Percentiles rank a stretch among this genome's conserved stretches.
Evolutionary conservation across 1,140 invertebrate genomes (phyloP).

Genomic region (Limonius californicus): DNA sequence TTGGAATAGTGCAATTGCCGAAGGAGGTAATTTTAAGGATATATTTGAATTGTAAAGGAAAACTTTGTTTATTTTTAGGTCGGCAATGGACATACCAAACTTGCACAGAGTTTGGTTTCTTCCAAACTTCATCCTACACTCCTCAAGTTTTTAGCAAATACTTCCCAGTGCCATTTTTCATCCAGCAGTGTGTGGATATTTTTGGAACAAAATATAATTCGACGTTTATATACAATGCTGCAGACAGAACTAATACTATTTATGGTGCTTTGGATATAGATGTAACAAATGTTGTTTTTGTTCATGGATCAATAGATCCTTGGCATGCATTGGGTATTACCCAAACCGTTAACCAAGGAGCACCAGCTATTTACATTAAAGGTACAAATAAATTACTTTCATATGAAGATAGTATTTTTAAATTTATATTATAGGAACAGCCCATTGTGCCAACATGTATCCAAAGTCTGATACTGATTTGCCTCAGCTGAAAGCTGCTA

Average conservation of each 20-base stretch:
- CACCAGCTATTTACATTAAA: constrained; percentile 69
- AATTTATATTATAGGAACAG: constrained; percentile 58
- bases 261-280: constrained; percentile 75
- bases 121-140: constrained; percentile 76
- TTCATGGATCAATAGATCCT: constrained; percentile 89
- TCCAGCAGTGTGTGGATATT: constrained; percentile 79
- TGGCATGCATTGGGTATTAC: constrained; percentile 84
- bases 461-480: constrained; percentile 59
- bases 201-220: constrained; percentile 63
- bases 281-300: constrained; percentile 74
- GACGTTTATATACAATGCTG: constrained; percentile 56
- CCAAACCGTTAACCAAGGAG: constrained; percentile 51
- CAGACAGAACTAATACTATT: constrained; percentile 69
- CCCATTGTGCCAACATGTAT: constrained; percentile 81
- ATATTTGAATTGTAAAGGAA: background rate
- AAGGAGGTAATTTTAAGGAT: no score
- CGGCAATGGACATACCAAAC: constrained; percentile 94
- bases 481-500: constrained; percentile 59
- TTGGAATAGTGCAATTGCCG: constrained; percentile 60
- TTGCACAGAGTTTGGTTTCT: constrained; percentile 93
- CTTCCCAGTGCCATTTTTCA: constrained; percentile 76
- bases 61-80: constrained; percentile 50
- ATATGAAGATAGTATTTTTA: no score
- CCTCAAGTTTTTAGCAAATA: constrained; percentile 72
- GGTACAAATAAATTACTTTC: constrained; percentile 48